Evolutionary conservation across 2,888 invertebrate genomes (phyloP), one percentile per base, ranked within the genome.

Genomic region (Synergus laeviventris): DNA sequence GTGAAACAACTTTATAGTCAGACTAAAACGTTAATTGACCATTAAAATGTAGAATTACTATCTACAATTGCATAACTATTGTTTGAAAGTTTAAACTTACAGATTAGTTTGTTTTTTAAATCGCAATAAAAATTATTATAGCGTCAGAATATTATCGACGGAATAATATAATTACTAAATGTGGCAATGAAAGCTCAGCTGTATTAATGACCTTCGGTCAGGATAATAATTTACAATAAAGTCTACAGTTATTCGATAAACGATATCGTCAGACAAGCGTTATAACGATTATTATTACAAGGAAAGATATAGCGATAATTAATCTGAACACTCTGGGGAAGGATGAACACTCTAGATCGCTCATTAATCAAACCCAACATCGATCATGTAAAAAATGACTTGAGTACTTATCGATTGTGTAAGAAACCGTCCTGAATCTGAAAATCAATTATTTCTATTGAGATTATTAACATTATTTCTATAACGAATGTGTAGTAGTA

Each of bases 241-340:
- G 18, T 9, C 16, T 45, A 39, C 12, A 66, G 18, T 31, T 49
- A 49, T 24, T n/a, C 49, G 70, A 70, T 38, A 18, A 38, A 38
- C 38, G 38, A 62, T 70, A 45, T n/a, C n/a, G 49, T 36, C 18
- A 70, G 70, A 54, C 24, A 36, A 70, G 49, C 70, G 31, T 70
- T 36, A 54, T 49, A 49, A 70, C 49, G 31, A 36, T 49, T 24
- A 56, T 59, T 59, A 24, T 59, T 14, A 14, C 0, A 56, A n/a
- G 5, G 56, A 14, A 2, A 4, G 5, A 59, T 59, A 24, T 59
- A 59, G 4, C 59, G 59, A 24, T 59, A 24, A 24, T 24, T 59
- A 59, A 59, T 59, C 11, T 59, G 24, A 12, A 59, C 12, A 24
- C 14, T 59, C 24, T 59, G 21, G 24, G 14, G 14, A 14, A 59